Base-by-base conservation (phyloP, 1,140 invertebrate genomes). In the Drosophila ficusphila region DNA sequence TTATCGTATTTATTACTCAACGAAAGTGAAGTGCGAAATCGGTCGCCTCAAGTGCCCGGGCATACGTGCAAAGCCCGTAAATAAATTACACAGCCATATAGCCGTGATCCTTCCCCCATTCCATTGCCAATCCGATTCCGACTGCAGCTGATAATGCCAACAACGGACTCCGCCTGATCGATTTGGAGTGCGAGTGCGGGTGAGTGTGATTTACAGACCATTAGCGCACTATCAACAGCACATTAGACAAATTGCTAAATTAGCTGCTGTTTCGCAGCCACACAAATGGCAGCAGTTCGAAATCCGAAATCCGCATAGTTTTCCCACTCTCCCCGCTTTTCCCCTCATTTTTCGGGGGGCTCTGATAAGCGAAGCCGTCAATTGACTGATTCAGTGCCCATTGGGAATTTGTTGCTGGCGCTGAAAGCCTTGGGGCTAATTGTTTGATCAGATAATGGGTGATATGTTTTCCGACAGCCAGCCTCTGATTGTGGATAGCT, bases 191-290 rank as follows among this genome's bases (percentile, higher is more conserved):
- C 19, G 21, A 14, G 41, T 54, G 48, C 42, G 19, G 25, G 53
- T 42, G 61, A 42, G 49, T 53, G 61, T 86, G 79, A 83, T 86
- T 85, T 85, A 85, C 81, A 85, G 75, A 81, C 49, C 76, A 85
- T 86, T 85, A 85, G 53, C 72, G 51, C 72, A 68, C 81, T 86
- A 85, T 85, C 81, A 86, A 79, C 58, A 61, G 60, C 67, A 86
- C 58, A 85, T 85, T 86, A 85, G 76, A 85, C 81, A 85, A 85
- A 85, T 85, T 86, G 79, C 67, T 73, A 85, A 79, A 85, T 86
- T 73, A 79, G 76, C 81, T 86, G 76, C 64, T 67, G 74, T 69
- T 60, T 53, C 51, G 68, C 53, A 64, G 56, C 46, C 57, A 51
- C 34, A 73, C 46, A 46, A 46, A 48, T 51, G 23, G 36, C 2